A percentile compares a stretch with the other conserved stretches of the same genome.
Evolutionary conservation across 2,797 vertebrate genomes (phyloP).

Genomic region (Prionace glauca): DNA sequence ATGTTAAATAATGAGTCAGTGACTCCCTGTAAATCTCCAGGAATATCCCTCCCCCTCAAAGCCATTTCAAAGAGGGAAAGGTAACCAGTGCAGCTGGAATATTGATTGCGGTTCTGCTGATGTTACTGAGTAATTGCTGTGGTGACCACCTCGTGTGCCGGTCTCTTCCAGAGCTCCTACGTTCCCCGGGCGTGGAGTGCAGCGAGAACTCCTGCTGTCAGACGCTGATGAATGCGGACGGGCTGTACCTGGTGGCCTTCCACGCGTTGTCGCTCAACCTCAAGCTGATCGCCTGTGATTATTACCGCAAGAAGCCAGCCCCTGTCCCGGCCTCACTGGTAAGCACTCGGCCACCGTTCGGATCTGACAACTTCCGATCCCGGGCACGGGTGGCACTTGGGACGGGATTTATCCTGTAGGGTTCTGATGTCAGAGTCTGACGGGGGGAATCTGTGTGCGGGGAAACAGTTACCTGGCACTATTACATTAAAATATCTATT

Average conservation of each 20-base stretch:
- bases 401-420: background rate
- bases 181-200: constrained; percentile 75
- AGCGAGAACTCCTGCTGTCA: constrained; percentile 71
- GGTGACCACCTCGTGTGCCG: background rate
- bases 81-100: background rate
- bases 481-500: no score
- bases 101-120: background rate
- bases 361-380: no score
- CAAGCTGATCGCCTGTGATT: constrained; percentile 80
- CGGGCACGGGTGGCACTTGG: no score
- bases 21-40: background rate
- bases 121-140: background rate
- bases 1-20: no score
- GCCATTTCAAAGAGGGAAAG: background rate
- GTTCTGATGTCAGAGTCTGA: background rate
- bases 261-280: constrained; percentile 85
- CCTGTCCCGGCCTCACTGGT: constrained; percentile 71
- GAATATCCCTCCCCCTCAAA: no score
- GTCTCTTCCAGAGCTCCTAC: constrained; percentile 68
- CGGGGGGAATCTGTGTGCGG: no score
- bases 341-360: constrained; percentile 44
- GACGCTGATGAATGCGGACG: constrained; percentile 86
- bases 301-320: constrained; percentile 73
- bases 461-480: background rate
- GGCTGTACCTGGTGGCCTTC: constrained; percentile 80